These are phyloP conservation scores for Alexandromys fortis DNA, from an alignment of 2,113 vertebrate species.

Conservation along the genomic window DNA sequence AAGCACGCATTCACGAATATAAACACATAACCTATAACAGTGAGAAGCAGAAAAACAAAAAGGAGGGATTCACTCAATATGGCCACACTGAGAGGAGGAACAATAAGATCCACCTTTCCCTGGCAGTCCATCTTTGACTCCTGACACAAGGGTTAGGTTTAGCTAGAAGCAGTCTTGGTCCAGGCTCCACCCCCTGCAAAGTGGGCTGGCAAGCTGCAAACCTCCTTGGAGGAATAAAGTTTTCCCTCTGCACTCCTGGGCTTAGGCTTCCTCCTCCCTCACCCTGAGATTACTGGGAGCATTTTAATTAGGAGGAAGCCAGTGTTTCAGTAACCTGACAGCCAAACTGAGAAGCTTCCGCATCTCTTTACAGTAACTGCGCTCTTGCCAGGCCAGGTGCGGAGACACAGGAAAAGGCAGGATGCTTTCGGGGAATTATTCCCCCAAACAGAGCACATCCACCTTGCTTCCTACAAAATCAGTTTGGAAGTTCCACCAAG, in stretches of 20 bases:
- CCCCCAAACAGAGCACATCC: not conserved
- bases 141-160: not conserved
- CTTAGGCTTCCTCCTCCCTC: not conserved
- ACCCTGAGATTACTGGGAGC: no score
- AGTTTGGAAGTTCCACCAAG: not conserved
- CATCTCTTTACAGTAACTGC: not conserved
- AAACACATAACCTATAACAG: not conserved
- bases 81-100: no score
- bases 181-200: not conserved
- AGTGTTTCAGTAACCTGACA: not conserved
- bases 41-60: no score
- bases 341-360: not conserved
- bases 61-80: not conserved
- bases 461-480: not conserved
- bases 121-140: not conserved
- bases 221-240: not conserved
- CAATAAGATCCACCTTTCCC: not conserved
- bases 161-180: not conserved
- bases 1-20: not conserved
- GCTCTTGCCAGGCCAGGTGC: not conserved
- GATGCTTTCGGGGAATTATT: not conserved
- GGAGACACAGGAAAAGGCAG: not conserved
- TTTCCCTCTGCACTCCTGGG: not conserved
- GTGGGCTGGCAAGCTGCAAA: not conserved
- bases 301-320: not conserved